phyloP scores from a whole-genome alignment of 2,888 invertebrate species.

The Hermaeophaga mercurialis region DNA sequence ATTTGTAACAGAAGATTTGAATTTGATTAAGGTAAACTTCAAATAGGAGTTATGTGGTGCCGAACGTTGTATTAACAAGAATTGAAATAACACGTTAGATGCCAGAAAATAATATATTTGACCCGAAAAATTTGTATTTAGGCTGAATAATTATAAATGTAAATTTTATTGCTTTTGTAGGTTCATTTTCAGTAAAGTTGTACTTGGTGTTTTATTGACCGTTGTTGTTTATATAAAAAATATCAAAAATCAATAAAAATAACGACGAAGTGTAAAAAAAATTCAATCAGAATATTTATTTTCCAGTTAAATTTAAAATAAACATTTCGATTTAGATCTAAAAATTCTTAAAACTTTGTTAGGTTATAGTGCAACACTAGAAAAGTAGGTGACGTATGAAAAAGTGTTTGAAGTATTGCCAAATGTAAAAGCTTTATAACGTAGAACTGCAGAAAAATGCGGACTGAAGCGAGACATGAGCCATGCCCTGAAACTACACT shows the following conservation, averaged over 20 bases:
- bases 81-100: neutral
- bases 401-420: conserved; percentile 18
- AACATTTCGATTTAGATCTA: neutral
- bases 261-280: too few relatives aligned
- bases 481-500: conserved; percentile 1
- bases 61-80: neutral
- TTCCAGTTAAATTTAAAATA: too few relatives aligned
- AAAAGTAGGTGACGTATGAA: conserved; percentile 10
- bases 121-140: too few relatives aligned
- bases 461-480: conserved; percentile 2
- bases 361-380: conserved; percentile 8
- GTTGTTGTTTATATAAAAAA: too few relatives aligned
- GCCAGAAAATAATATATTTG: neutral
- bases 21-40: neutral
- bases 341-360: neutral
- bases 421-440: conserved; percentile 20
- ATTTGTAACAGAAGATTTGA: conserved; percentile 6
- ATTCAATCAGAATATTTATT: too few relatives aligned
- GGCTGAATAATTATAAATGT: too few relatives aligned
- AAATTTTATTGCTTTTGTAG: too few relatives aligned
- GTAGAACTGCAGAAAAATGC: conserved; percentile 21
- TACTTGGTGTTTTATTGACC: too few relatives aligned
- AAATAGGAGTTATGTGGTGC: neutral
- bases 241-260: too few relatives aligned
- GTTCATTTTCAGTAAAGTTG: too few relatives aligned